phyloP scores from a whole-genome alignment of 2,888 invertebrate genomes.

The Antheraea yamamai region DNA sequence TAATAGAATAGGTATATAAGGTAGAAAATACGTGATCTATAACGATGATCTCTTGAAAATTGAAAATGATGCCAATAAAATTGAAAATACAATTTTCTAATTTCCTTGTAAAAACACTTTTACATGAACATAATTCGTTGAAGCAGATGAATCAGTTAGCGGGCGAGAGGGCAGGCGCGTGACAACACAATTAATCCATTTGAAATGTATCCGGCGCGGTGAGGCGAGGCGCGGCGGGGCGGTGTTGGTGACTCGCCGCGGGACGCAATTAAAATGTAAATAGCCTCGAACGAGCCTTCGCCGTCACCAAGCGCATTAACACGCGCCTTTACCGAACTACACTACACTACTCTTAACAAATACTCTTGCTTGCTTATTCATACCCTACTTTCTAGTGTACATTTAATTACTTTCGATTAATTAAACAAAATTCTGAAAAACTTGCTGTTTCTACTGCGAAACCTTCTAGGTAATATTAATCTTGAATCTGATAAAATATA shows the following conservation, averaged over 20 bases:
- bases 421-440: not conserved
- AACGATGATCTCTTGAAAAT: not conserved
- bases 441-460: not conserved
- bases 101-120: not conserved
- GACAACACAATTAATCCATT: slow-evolving; percentile 33
- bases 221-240: too few relatives aligned
- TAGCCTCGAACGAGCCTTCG: slow-evolving; percentile 34
- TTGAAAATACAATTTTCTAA: too few relatives aligned
- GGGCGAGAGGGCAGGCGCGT: slow-evolving; percentile 3
- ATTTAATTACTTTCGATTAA: not conserved
- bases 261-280: slow-evolving; percentile 39
- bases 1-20: too few relatives aligned
- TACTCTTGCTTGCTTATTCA: slow-evolving; percentile 6
- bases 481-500: not conserved
- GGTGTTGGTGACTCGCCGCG: slow-evolving; percentile 15
- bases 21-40: not conserved
- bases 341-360: slow-evolving; percentile 1
- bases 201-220: slow-evolving; percentile 34
- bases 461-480: not conserved
- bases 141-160: not conserved
- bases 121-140: slow-evolving; percentile 5
- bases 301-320: slow-evolving; percentile 22
- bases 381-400: not conserved
- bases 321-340: slow-evolving; percentile 25
- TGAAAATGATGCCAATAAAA: not conserved